Evolutionary conservation across 2,113 vertebrate genomes (phyloP).

Genomic region (Tupaia tana): DNA sequence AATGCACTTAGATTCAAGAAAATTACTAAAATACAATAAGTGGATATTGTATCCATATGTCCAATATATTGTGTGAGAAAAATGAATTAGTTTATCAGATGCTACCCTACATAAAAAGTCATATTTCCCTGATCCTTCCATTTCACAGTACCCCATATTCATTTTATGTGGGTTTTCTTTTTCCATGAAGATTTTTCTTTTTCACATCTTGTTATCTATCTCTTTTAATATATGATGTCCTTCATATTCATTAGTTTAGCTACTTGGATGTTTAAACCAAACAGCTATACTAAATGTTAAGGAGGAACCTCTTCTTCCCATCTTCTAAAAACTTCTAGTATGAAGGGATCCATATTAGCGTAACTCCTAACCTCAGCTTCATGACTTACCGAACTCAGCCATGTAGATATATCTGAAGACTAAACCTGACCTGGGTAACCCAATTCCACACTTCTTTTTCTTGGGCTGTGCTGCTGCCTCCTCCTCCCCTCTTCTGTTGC

Average conservation of each 20-base stretch:
- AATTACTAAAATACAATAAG: background rate
- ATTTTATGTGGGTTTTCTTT: background rate
- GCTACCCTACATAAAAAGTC: background rate
- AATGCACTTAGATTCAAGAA: background rate
- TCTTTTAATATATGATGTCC: background rate
- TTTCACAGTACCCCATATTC: background rate
- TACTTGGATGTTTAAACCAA: constrained; percentile 6
- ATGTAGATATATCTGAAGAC: background rate
- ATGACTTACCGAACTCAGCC: background rate
- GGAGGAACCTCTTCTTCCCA: background rate
- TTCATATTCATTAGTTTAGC: background rate
- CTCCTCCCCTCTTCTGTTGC: background rate
- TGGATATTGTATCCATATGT: background rate
- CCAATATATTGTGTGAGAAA: background rate
- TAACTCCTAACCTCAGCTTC: background rate
- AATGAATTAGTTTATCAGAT: background rate
- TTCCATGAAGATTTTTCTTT: background rate
- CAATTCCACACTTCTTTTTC: background rate
- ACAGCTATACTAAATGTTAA: background rate
- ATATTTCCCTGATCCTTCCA: background rate
- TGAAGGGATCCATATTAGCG: background rate
- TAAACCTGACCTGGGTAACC: background rate
- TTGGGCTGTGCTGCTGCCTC: rapidly evolving
- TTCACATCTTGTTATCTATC: background rate
- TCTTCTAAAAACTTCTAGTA: background rate